Evolutionary conservation across 2,113 vertebrate genomes (phyloP).

Genomic region (Epinephelus lanceolatus): DNA sequence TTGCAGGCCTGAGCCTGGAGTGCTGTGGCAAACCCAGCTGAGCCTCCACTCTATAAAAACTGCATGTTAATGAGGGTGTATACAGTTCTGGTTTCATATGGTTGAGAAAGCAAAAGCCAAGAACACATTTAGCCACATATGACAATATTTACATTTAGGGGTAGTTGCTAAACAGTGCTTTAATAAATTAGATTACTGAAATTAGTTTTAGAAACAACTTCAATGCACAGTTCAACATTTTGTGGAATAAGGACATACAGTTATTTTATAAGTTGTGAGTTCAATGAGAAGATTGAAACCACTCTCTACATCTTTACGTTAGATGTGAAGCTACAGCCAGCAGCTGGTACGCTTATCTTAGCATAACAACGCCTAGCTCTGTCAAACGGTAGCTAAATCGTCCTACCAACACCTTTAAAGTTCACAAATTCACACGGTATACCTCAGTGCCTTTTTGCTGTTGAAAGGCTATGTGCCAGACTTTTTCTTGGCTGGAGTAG

Average conservation of each 20-base stretch:
- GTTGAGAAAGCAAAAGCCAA: neutral
- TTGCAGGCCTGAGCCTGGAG: conserved; percentile 60
- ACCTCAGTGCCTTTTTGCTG: conserved; percentile 9
- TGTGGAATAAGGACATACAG: neutral
- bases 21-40: conserved; percentile 44
- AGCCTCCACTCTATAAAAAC: conserved; percentile 51
- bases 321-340: neutral
- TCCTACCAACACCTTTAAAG: neutral
- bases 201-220: neutral
- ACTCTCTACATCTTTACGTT: neutral
- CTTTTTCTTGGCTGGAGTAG: neutral
- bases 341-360: neutral
- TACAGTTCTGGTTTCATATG: conserved; percentile 11
- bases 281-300: neutral
- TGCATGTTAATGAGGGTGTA: conserved; percentile 37
- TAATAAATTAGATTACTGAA: neutral
- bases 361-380: neutral
- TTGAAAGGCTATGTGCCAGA: neutral
- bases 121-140: neutral
- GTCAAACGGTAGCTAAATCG: neutral
- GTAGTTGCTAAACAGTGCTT: neutral
- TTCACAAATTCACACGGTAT: neutral
- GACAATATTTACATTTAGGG: neutral
- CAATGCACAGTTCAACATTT: neutral
- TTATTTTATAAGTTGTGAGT: neutral